Evolutionary conservation across 2,113 vertebrate genomes (phyloP), one percentile per base, ranked within the genome.

Genomic region (Mesembrinibis cayennensis): DNA sequence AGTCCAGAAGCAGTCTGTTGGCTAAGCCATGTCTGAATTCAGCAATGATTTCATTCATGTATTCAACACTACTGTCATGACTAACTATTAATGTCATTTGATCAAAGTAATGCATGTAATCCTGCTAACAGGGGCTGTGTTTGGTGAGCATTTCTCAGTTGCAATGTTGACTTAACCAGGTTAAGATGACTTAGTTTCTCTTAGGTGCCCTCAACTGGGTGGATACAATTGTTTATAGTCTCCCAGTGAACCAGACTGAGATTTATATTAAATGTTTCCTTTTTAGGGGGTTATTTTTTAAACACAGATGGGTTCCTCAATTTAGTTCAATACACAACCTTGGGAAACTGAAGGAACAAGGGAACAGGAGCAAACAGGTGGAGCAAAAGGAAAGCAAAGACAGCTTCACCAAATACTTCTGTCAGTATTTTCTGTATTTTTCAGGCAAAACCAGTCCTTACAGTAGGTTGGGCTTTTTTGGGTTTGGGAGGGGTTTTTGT

Each of bases 151-250:
- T 87, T 93, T 90, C 95, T 89, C 93, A 93, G 44, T 19, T 90
- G 87, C 93, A 89, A 5, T 89, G 89, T 94, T 96, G 94, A 97
- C 70, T 97, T 94, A 96, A 94, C 77, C 94, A 91, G 91, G 91
- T 95, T 94, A 96, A 96, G 34, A 91, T 0, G 0, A 94, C 66
- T 87, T 96, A 69, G 87, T 96, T 53, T 74, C 65, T 67, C 87
- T 78, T 87, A 1, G 1, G 47, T 81, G 66, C 21, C 61, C 78
- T 91, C 58, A 82, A 29, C 73, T 36, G 65, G 82, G 38, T 6
- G 38, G 61, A 72, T 52, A 47, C 6, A 74, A 82, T 10, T 61
- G 44, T 65, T 91, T 34, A 82, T 26, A 82, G 58, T 36, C 50
- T 84, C 61, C 32, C 78, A 63, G 52, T 50, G 47, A 93, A 82